A percentile compares a stretch with the other conserved stretches of the same genome.
Evolutionary conservation across 2,797 vertebrate species (phyloP).

Genomic region (Platalea minor): DNA sequence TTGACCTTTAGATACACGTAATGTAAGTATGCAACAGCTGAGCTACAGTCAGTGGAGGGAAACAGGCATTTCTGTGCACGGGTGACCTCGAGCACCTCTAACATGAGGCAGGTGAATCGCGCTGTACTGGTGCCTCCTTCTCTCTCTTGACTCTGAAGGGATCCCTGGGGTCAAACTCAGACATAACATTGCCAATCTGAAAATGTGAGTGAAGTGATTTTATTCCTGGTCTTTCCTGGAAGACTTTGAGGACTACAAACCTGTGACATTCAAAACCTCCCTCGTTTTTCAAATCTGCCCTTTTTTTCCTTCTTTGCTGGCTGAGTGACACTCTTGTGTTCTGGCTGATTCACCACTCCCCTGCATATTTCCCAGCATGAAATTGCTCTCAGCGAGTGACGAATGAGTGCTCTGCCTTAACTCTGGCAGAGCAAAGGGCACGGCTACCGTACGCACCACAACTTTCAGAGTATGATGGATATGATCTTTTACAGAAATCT

Average conservation of each 20-base stretch:
- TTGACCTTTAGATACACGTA: not conserved
- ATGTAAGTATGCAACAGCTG: not conserved
- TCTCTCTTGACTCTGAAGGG: not conserved
- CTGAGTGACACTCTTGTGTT: not conserved
- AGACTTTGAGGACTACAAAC: not conserved
- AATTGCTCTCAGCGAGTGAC: not conserved
- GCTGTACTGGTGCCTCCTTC: not conserved
- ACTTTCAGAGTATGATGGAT: not conserved
- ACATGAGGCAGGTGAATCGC: not conserved
- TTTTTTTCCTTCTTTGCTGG: not conserved
- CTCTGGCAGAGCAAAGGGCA: conserved; percentile 26
- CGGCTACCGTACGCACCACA: not conserved
- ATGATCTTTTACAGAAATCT: conserved; percentile 23
- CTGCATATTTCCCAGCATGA: conserved; percentile 37
- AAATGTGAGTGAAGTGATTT: not conserved
- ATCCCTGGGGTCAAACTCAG: not conserved
- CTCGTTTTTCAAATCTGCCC: not conserved
- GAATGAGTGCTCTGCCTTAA: conserved; percentile 26
- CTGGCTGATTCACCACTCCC: conserved; percentile 32
- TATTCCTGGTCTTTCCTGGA: not conserved
- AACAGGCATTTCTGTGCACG: not conserved
- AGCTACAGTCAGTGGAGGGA: not conserved
- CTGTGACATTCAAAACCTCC: not conserved
- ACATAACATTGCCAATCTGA: not conserved
- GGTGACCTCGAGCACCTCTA: not conserved